Percentiles rank a stretch among this genome's conserved stretches.
Conservation (phyloP, 2,888 invertebrate genomes). For the Dynastes maya region DNA sequence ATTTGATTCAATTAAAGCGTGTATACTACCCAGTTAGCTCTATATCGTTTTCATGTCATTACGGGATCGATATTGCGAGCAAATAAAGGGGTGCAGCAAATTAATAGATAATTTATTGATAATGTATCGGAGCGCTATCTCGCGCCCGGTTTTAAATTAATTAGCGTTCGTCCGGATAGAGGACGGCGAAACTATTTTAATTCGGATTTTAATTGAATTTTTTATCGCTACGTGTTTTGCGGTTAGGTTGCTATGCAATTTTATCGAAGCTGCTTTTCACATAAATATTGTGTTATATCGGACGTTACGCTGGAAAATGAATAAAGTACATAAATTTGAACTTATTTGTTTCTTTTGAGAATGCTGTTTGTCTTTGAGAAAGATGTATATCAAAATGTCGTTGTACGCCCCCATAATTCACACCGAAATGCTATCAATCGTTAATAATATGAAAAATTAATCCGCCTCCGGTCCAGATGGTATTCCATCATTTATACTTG, state of each 20-base stretch:
- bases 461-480: too few species aligned
- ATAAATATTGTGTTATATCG: too few species aligned
- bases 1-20: constrained; percentile 2
- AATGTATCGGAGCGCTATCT: not conserved
- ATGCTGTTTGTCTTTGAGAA: too few species aligned
- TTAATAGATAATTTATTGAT: constrained; percentile 13
- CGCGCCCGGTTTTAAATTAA: constrained; percentile 13
- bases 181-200: constrained; percentile 9
- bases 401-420: too few species aligned
- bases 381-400: too few species aligned
- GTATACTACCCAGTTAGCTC: not conserved
- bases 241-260: not conserved
- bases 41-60: not conserved
- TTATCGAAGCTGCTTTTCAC: too few species aligned
- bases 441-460: too few species aligned
- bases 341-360: too few species aligned
- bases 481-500: too few species aligned
- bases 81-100: constrained; percentile 1
- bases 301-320: too few species aligned
- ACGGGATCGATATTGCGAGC: not conserved
- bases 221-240: not conserved
- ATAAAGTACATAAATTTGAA: too few species aligned
- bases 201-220: constrained; percentile 6
- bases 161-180: not conserved
- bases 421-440: too few species aligned